Evolutionary conservation across 35 echinoderm and acorn worm genomes (phyloP), one percentile per base, ranked within the genome.

Genomic region (Patiria miniata): DNA sequence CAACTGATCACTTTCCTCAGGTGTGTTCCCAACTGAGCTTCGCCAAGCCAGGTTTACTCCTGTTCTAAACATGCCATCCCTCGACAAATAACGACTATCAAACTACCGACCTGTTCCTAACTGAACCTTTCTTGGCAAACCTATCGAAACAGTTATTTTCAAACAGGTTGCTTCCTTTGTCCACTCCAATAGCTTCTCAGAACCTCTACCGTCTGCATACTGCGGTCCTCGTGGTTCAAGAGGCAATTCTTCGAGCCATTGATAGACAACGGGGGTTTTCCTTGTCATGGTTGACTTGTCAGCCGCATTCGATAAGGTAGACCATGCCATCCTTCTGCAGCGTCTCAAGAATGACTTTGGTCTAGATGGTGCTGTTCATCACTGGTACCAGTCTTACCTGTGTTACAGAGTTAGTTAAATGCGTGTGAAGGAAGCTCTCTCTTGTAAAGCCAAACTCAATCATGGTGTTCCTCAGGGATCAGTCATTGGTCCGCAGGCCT

Each of bases 401-500:
- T 22, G 8, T 78, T 18, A 40, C 32, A 37, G 19, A 78, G 50
- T 82, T 53, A 26, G 38, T 28, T 32, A 5, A 42, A 32, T 28
- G 38, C 23, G n/a, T 32, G 50, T 50, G 14, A 28, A 40, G n/a
- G 80, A 26, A 39, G 39, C 39, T 51, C 50, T 81, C 19, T 82
- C 80, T 0, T 21, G 17, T 37, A 18, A 40, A 12, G n/a, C 16
- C 0, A 16, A 1, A 44, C 50, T 82, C 39, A 19, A 21, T 16
- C 39, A 19, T 81, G 79, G 40, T 36, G 39, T 81, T 81, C 79
- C 79, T 14, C 29, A 81, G 42, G 79, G 79, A 40, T 82, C 79
- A 21, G 42, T 82, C 79, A 82, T 82, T 82, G 79, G 79, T 50
- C 42, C 37, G 33, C 77, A 78, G 39, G 77, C 32, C 39, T 78